phyloP scores from a whole-genome alignment of 1,140 invertebrate genomes.

The Drosophila gunungcola region DNA sequence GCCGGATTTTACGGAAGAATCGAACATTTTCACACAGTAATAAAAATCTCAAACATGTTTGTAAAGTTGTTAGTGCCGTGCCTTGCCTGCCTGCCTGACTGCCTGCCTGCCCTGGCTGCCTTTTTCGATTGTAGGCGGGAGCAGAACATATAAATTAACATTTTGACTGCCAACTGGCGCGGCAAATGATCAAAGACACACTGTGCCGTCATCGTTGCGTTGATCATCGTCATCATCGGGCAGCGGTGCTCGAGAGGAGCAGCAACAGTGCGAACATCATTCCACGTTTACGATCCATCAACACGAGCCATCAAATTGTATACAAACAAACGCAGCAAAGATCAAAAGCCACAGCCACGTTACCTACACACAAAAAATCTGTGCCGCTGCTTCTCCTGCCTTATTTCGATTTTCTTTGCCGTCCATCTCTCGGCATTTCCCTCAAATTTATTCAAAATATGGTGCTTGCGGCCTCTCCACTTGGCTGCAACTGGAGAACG shows the following conservation, averaged over 20 bases:
- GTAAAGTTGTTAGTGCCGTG: slow-evolving; percentile 75
- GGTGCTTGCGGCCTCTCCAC: slow-evolving; percentile 52
- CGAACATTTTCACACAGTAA: slow-evolving; percentile 79
- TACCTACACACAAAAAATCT: slow-evolving; percentile 47
- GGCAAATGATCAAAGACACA: slow-evolving; percentile 81
- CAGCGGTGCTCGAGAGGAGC: slow-evolving; percentile 15
- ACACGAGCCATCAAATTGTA: slow-evolving; percentile 84
- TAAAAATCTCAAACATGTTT: slow-evolving; percentile 84
- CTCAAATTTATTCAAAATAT: slow-evolving; percentile 65
- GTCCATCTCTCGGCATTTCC: slow-evolving; percentile 10
- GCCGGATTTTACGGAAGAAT: slow-evolving; percentile 70
- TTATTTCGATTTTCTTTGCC: slow-evolving; percentile 39
- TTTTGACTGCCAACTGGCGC: slow-evolving; percentile 83
- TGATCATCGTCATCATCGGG: slow-evolving; percentile 66
- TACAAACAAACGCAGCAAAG: slow-evolving; percentile 84
- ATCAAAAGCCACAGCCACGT: slow-evolving; percentile 79
- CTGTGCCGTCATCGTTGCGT: slow-evolving; percentile 79
- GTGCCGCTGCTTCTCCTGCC: slow-evolving; percentile 3
- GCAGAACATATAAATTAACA: slow-evolving; percentile 80
- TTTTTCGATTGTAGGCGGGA: slow-evolving; percentile 52
- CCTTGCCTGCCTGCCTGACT: background rate
- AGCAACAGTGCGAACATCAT: slow-evolving; percentile 71
- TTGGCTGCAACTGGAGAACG: slow-evolving; percentile 5
- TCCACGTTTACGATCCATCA: slow-evolving; percentile 84
- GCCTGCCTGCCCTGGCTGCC: slow-evolving; percentile 9